A percentile compares a stretch with the other conserved stretches of the same genome.
Conservation (phyloP, 1,140 invertebrate genomes). For the Micrasema minimum region DNA sequence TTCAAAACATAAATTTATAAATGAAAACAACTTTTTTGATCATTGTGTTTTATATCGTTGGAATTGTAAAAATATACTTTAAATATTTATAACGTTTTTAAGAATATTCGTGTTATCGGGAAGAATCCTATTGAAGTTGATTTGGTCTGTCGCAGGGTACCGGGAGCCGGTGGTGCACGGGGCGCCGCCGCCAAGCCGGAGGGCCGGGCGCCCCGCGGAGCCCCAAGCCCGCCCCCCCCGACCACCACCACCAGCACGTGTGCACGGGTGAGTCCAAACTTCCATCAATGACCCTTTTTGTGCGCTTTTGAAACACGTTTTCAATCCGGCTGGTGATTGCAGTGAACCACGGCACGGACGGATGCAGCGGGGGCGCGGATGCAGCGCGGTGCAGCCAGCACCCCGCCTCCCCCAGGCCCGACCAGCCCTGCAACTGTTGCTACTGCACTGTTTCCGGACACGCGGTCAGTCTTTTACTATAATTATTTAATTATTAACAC, state of each 20-base stretch:
- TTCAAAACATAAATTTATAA: no score
- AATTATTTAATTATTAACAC: conserved; percentile 3
- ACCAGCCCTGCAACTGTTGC: conserved; percentile 63
- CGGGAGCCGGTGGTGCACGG: conserved; percentile 10
- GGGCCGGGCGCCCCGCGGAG: neutral
- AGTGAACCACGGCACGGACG: conserved; percentile 30
- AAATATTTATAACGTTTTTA: no score
- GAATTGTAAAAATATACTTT: no score
- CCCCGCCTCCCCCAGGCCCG: conserved; percentile 45
- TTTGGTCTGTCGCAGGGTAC: neutral
- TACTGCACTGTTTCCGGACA: conserved; percentile 66
- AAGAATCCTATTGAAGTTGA: no score
- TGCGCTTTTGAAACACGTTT: no score
- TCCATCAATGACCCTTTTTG: neutral
- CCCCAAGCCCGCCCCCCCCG: conserved; percentile 4
- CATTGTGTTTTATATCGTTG: no score
- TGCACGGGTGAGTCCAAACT: conserved; percentile 5
- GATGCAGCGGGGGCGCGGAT: conserved; percentile 11
- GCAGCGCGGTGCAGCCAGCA: conserved; percentile 39
- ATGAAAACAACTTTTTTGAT: no score
- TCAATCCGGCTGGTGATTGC: conserved; percentile 8
- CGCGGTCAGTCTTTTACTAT: conserved; percentile 57
- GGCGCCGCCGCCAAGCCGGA: conserved; percentile 13
- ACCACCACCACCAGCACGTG: conserved; percentile 29
- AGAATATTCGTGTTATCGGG: no score